Percentiles rank a stretch among this genome's conserved stretches.
Conservation (phyloP, 2,888 invertebrate species). For the Silvanus unidentatus region DNA sequence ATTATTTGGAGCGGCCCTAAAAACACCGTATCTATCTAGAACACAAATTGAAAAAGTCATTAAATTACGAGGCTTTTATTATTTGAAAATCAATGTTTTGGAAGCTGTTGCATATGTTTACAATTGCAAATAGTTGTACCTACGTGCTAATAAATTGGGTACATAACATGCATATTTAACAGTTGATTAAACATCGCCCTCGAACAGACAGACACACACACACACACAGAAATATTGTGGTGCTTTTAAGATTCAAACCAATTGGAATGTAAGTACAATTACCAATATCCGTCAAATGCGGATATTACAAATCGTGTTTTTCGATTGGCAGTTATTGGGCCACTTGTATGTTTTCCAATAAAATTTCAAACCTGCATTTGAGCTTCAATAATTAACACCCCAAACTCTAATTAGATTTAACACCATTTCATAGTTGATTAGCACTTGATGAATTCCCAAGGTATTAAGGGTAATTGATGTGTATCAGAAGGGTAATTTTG, state of each 20-base stretch:
- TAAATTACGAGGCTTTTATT: no score
- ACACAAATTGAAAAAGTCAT: background rate
- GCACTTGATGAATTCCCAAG: conserved; percentile 11
- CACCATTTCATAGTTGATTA: conserved; percentile 16
- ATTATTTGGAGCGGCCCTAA: no score
- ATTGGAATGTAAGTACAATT: no score
- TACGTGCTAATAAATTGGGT: background rate
- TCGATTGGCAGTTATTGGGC: conserved; percentile 21
- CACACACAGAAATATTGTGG: no score
- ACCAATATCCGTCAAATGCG: conserved; percentile 24
- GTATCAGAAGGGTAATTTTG: conserved; percentile 18
- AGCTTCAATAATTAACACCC: conserved; percentile 17
- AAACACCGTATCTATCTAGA: no score
- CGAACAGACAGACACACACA: no score
- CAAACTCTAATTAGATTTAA: conserved; percentile 17
- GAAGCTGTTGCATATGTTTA: no score
- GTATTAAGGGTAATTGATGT: background rate
- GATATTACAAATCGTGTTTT: conserved; percentile 24
- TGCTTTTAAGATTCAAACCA: no score
- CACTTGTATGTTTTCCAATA: conserved; percentile 17
- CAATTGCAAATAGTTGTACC: background rate
- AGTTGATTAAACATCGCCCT: background rate
- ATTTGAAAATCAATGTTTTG: no score
- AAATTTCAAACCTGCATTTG: conserved; percentile 14
- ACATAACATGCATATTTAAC: conserved; percentile 3